phyloP scores from a whole-genome alignment of 2,888 invertebrate species.

The Dicycla oo region DNA sequence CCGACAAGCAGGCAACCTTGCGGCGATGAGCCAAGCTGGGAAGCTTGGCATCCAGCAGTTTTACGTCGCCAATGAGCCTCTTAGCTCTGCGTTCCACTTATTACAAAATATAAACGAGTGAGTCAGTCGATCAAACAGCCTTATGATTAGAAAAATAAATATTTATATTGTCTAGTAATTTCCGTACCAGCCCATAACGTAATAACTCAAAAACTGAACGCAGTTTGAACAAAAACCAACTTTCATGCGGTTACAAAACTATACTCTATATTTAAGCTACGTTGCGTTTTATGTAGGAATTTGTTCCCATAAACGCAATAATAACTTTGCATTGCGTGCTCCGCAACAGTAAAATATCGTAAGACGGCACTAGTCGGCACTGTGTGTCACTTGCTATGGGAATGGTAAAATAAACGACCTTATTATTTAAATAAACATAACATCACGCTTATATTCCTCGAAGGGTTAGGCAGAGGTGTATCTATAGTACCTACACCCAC shows the following conservation, averaged over 20 bases:
- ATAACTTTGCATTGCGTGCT: slow-evolving; percentile 66
- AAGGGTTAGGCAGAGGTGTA: no score
- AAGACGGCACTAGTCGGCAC: slow-evolving; percentile 74
- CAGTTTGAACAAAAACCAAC: slow-evolving; percentile 22
- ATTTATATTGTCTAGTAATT: slow-evolving; percentile 7
- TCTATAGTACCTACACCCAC: no score
- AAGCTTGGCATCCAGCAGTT: no score
- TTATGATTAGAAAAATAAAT: not conserved
- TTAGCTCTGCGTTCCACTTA: no score
- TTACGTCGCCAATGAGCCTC: no score
- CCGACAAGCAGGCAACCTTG: no score
- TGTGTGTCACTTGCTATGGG: slow-evolving; percentile 69
- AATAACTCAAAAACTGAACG: slow-evolving; percentile 32
- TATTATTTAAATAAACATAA: slow-evolving; percentile 25
- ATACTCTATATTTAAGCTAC: slow-evolving; percentile 12
- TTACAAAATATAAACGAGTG: no score
- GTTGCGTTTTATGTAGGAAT: slow-evolving; percentile 46
- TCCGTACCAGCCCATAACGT: slow-evolving; percentile 16
- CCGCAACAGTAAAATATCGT: slow-evolving; percentile 68
- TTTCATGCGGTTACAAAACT: slow-evolving; percentile 36
- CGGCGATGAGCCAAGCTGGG: no score
- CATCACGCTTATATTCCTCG: no score
- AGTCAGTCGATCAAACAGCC: not conserved
- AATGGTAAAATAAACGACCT: slow-evolving; percentile 45
- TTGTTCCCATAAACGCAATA: slow-evolving; percentile 45